A percentile compares a stretch with the other conserved stretches of the same genome.
Evolutionary conservation across 1,140 invertebrate species (phyloP).

Genomic region (Aphaenogaster rudis): DNA sequence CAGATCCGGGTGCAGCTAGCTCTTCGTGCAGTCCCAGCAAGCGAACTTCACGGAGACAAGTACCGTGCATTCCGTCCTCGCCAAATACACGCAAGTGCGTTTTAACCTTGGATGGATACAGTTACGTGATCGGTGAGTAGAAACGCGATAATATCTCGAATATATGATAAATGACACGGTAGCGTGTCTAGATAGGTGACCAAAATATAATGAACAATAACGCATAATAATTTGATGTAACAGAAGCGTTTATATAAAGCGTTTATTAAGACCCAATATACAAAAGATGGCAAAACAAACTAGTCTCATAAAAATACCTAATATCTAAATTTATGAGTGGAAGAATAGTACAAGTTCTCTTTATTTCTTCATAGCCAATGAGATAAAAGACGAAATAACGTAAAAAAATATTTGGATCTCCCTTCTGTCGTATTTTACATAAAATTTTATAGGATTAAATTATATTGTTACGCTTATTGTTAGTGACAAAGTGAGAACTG

Average conservation of each 20-base stretch:
- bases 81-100: constrained; percentile 90
- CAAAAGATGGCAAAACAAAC: not conserved
- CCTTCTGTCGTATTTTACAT: not conserved
- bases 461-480: not conserved
- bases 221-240: not conserved
- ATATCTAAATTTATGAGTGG: not conserved
- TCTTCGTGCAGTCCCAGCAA: constrained; percentile 72
- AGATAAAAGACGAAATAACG: not conserved
- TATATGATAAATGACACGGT: not conserved
- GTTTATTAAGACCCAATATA: not conserved
- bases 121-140: constrained; percentile 93
- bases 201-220: not conserved
- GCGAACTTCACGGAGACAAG: constrained; percentile 76
- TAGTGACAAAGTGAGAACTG: not conserved
- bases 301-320: not conserved
- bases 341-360: not conserved
- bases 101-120: constrained; percentile 92
- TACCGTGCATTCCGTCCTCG: constrained; percentile 77
- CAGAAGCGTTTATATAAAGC: not conserved
- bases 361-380: not conserved
- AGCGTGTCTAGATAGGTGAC: not conserved
- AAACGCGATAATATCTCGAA: constrained; percentile 1
- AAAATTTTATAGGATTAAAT: not conserved
- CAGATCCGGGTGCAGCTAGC: constrained; percentile 84
- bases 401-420: not conserved